Evolutionary conservation across 2,888 invertebrate genomes (phyloP).

Genomic region (Thera britannica): DNA sequence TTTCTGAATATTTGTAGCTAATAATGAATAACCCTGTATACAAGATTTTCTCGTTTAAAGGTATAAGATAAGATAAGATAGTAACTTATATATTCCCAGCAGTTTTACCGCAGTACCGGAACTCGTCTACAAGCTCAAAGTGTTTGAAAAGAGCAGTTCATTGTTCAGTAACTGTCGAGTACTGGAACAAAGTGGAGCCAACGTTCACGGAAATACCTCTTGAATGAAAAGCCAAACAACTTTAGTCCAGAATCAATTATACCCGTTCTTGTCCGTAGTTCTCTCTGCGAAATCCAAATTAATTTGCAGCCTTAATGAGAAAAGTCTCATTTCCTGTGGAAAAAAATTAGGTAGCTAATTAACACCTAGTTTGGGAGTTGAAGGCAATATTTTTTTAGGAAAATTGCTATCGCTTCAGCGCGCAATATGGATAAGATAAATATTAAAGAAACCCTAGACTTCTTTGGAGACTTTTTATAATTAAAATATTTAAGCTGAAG

Average conservation of each 20-base stretch:
- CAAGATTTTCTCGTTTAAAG: too few relatives aligned
- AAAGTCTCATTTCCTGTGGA: conserved; percentile 65
- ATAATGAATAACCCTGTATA: too few relatives aligned
- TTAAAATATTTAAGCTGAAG: background rate
- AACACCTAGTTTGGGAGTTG: conserved; percentile 48
- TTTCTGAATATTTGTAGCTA: too few relatives aligned
- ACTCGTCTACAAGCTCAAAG: conserved; percentile 14
- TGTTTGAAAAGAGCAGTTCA: conserved; percentile 32
- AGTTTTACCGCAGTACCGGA: conserved; percentile 3
- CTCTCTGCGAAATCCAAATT: conserved; percentile 59
- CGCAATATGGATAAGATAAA: conserved; percentile 18
- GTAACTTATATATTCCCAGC: background rate
- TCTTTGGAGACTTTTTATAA: background rate
- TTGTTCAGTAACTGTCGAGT: conserved; percentile 28
- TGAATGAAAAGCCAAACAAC: conserved; percentile 37
- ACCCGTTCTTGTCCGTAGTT: conserved; percentile 44
- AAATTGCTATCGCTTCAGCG: conserved; percentile 13
- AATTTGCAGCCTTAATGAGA: conserved; percentile 73
- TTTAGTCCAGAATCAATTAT: conserved; percentile 52
- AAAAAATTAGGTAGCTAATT: conserved; percentile 58
- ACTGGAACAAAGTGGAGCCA: conserved; percentile 20
- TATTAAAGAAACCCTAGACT: background rate
- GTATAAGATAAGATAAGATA: background rate
- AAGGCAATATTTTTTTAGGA: conserved; percentile 12
- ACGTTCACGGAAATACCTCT: conserved; percentile 31